Evolutionary conservation across 2,797 vertebrate genomes (phyloP), one percentile per base, ranked within the genome.

Genomic region (Catostomus latipinnis): DNA sequence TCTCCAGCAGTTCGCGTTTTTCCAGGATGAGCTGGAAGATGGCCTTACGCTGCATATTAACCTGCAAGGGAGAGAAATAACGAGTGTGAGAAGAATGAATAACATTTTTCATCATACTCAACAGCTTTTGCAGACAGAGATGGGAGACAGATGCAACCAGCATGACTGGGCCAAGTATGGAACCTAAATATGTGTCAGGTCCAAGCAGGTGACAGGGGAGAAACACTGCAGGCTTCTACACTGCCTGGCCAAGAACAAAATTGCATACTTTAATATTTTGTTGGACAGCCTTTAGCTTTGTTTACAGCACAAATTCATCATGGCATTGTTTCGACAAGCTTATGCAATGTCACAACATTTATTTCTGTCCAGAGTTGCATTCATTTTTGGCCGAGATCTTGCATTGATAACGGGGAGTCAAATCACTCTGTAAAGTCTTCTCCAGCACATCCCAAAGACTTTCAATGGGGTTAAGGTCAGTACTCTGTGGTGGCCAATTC

Each of bases 1-100:
- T 91, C 76, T 92, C 91, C 85, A 94, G 90, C 85, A 94, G 89
- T 86, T 93, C 92, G 82, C 92, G 90, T 89, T 94, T 94, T 89
- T 94, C 93, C 91, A 95, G 85, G 74, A 95, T 92, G 81, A 94
- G 93, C 88, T 94, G 93, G 76, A 95, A 91, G 63, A 94, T 93
- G 82, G 93, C 93, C 85, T 94, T 94, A 83, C 93, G 92, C 89
- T 95, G 94, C 67, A 91, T 92, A 72, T 94, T 94, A 85, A 94
- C 93, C 94, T 95, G 66, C 68, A 48, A 73, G 67, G 72, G 49
- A 75, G 54, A 82, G 48, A 81, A 54, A 81, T 54, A 79, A 7
- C 56, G 45, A 70, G 46, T 12, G 53, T 71, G 13, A 63, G 62
- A 60, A 62, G 18, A 68, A 46, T 48, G 58, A 60, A 74, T 58